Evolutionary conservation across 2,113 vertebrate genomes (phyloP).

Genomic region (Furnarius figulus): DNA sequence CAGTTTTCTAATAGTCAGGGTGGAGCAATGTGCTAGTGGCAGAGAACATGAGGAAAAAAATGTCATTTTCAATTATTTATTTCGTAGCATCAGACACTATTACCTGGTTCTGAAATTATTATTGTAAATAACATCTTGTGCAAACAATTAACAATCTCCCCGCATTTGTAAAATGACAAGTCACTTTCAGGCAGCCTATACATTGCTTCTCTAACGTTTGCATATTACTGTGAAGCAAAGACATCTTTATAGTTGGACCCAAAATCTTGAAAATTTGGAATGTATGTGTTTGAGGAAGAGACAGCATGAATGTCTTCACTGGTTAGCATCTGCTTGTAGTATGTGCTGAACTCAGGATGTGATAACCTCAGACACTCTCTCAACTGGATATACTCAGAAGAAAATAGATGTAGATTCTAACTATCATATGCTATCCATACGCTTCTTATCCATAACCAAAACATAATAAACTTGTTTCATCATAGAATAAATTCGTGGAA

Average conservation of each 20-base stretch:
- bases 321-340: not conserved
- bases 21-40: not conserved
- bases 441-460: not conserved
- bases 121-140: slow-evolving; percentile 35
- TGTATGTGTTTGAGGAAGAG: not conserved
- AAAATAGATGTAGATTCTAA: not conserved
- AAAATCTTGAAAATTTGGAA: not conserved
- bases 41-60: not conserved
- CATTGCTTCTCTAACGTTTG: not conserved
- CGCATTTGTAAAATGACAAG: slow-evolving; percentile 22
- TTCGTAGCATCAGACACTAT: slow-evolving; percentile 17
- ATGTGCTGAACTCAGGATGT: not conserved
- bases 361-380: not conserved
- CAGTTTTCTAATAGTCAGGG: not conserved
- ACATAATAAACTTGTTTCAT: not conserved
- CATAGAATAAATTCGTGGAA: not conserved
- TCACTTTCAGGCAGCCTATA: not conserved
- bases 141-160: slow-evolving; percentile 38
- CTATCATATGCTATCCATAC: not conserved
- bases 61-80: slow-evolving; percentile 41
- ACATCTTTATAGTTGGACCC: not conserved
- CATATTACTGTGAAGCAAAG: not conserved
- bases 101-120: slow-evolving; percentile 43
- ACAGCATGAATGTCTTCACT: not conserved
- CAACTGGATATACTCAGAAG: not conserved